These are phyloP conservation scores for Phrynocephalus vlangalii DNA, from an alignment of 2,797 vertebrate genomes.

Conservation along the genomic window DNA sequence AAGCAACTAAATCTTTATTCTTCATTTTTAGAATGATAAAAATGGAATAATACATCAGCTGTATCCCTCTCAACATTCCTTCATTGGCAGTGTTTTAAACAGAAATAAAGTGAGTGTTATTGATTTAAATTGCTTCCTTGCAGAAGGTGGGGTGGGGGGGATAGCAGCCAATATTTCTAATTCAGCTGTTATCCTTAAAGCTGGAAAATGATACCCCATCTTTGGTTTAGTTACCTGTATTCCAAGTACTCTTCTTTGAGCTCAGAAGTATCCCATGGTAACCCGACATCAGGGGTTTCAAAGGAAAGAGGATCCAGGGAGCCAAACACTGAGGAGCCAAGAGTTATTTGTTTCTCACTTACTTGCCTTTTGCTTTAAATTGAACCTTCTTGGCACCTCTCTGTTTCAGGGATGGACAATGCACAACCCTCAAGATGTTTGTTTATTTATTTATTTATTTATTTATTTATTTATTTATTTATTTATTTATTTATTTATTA, in stretches of 20 bases:
- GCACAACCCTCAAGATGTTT: no score
- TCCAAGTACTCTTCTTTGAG: neutral
- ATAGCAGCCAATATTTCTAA: neutral
- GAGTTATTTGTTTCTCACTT: neutral
- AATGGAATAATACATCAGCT: neutral
- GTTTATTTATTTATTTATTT: no score
- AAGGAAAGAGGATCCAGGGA: neutral
- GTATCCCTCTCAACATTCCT: neutral
- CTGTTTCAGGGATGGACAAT: neutral
- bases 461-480: no score
- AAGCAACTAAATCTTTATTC: neutral
- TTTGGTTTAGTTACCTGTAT: neutral
- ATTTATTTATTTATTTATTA: no score
- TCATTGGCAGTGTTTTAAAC: neutral
- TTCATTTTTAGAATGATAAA: conserved; percentile 4
- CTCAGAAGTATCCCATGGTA: neutral
- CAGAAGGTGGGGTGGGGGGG: neutral
- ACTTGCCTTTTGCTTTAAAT: neutral
- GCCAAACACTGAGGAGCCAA: neutral
- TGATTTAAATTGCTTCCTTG: neutral
- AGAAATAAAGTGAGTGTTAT: neutral
- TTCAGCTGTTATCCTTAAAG: neutral
- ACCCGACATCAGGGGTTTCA: neutral
- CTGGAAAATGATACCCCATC: neutral
- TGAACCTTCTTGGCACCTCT: neutral